A percentile compares a stretch with the other conserved stretches of the same genome.
Conservation (phyloP, 2,113 vertebrate species). For the Psephotus haematonotus region DNA sequence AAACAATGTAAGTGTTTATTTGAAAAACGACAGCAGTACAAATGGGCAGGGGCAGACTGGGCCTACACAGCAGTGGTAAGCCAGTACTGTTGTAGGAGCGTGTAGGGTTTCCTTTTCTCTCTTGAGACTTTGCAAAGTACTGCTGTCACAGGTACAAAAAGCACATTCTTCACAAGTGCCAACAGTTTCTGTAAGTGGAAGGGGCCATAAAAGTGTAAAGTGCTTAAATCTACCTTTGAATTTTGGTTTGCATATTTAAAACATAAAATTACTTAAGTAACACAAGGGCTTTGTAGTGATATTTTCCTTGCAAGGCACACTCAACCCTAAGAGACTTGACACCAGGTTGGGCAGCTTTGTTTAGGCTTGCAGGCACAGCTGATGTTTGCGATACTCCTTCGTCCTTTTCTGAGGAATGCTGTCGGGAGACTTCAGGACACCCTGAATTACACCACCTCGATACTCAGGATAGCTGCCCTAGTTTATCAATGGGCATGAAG, state of each 20-base stretch:
- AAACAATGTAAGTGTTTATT: conserved; percentile 60
- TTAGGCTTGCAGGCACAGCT: conserved; percentile 21
- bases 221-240: conserved; percentile 25
- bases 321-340: not conserved
- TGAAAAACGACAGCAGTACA: conserved; percentile 45
- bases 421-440: not conserved
- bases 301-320: conserved; percentile 23
- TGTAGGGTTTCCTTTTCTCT: not conserved
- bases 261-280: not conserved
- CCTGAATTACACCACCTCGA: not conserved
- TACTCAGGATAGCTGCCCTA: not conserved
- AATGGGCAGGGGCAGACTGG: not conserved
- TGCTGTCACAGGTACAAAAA: not conserved
- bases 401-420: not conserved
- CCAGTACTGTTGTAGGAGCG: not conserved
- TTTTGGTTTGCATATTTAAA: not conserved
- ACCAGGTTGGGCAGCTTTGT: not conserved
- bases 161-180: not conserved
- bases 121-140: not conserved
- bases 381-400: not conserved
- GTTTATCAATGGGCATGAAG: not conserved
- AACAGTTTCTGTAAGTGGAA: not conserved
- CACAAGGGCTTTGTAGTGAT: not conserved
- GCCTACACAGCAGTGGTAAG: not conserved
- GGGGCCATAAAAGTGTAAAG: conserved; percentile 46